Conservation (phyloP, 2,797 vertebrate species). For the Poecilia picta region DNA sequence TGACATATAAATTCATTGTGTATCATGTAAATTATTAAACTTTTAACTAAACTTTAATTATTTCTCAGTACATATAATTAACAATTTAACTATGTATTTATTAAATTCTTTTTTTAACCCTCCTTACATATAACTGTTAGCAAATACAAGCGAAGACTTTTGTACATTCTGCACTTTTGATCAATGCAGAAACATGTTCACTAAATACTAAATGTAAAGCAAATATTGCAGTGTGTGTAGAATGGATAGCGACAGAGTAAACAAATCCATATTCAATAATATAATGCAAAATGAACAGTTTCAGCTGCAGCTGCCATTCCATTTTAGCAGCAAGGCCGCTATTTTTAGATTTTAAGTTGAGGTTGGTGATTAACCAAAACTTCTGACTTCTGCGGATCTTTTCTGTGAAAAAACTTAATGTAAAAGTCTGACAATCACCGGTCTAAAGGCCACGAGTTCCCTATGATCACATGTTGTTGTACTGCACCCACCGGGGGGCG, state of each 20-base stretch:
- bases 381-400: background rate
- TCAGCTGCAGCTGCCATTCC: background rate
- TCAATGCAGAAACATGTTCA: background rate
- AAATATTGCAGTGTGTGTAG: background rate
- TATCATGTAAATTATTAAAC: background rate
- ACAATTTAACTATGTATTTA: background rate
- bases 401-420: background rate
- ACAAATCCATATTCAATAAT: background rate
- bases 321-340: background rate
- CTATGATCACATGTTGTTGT: background rate
- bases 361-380: background rate
- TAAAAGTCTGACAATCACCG: background rate
- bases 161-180: background rate
- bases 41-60: background rate
- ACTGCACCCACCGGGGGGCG: constrained; percentile 44
- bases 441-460: background rate
- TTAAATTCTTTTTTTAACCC: background rate
- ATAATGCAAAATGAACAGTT: background rate
- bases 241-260: background rate
- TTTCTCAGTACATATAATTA: background rate
- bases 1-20: background rate
- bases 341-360: background rate
- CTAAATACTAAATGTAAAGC: background rate
- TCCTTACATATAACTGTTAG: background rate
- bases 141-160: background rate